Evolutionary conservation across 2,113 vertebrate genomes (phyloP).

Genomic region (Caranx ignobilis): DNA sequence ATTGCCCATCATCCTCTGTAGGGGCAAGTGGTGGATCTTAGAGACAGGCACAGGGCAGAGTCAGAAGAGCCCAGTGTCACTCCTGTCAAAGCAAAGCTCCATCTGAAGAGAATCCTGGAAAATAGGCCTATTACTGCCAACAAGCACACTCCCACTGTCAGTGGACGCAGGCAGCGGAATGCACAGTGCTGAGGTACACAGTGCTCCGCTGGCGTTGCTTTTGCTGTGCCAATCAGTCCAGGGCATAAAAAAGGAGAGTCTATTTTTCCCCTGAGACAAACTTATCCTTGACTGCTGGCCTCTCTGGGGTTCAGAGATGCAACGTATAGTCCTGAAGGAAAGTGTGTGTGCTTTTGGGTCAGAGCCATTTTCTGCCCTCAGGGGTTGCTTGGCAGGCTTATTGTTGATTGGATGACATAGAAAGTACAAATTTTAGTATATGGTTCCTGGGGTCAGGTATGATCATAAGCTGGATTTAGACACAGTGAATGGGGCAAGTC

Average conservation of each 20-base stretch:
- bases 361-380: background rate
- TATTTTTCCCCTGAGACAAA: slow-evolving; percentile 4
- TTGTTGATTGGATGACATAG: background rate
- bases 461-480: background rate
- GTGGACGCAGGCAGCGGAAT: slow-evolving; percentile 21
- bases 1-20: slow-evolving; percentile 24
- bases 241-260: background rate
- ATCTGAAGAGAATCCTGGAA: slow-evolving; percentile 36
- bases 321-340: slow-evolving; percentile 4
- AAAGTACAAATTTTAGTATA: background rate
- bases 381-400: background rate
- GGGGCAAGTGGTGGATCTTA: slow-evolving; percentile 44
- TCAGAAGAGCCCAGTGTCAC: slow-evolving; percentile 24
- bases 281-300: background rate
- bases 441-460: background rate
- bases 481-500: background rate
- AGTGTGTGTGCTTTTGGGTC: background rate
- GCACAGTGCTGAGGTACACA: slow-evolving; percentile 10
- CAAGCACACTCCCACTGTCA: slow-evolving; percentile 34
- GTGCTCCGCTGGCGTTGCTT: slow-evolving; percentile 25
- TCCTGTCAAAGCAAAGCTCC: slow-evolving; percentile 46
- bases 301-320: background rate
- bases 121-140: slow-evolving; percentile 49
- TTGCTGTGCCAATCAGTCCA: slow-evolving; percentile 33
- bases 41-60: slow-evolving; percentile 32